Conservation (phyloP, 2,113 vertebrate species). For the Lasiurus cinereus region DNA sequence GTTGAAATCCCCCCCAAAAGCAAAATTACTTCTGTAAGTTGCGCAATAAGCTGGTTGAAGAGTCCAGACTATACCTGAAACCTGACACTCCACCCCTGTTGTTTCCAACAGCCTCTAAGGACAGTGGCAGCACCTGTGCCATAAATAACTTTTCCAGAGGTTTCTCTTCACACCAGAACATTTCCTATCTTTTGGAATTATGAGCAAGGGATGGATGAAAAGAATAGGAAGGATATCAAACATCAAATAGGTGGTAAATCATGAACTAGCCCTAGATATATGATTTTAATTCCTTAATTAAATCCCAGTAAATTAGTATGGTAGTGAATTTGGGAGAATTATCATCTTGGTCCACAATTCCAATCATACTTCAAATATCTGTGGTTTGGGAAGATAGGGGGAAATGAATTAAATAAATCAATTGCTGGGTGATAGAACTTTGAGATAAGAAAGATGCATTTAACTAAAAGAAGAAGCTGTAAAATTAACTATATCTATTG, state of each 20-base stretch:
- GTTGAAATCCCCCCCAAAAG: background rate
- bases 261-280: background rate
- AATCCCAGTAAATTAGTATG: background rate
- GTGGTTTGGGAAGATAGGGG: background rate
- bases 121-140: rapidly evolving
- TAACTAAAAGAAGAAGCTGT: background rate
- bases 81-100: too few species aligned
- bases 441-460: background rate
- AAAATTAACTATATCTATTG: background rate
- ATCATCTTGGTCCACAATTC: background rate
- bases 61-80: background rate
- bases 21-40: background rate
- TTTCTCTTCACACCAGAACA: background rate
- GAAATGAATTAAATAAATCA: background rate
- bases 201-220: background rate
- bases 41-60: background rate
- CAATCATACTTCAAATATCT: background rate
- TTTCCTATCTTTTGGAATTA: slow-evolving; percentile 8
- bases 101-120: background rate
- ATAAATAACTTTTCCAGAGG: background rate
- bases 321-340: background rate
- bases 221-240: background rate
- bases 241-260: background rate
- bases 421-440: background rate
- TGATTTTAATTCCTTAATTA: background rate